phyloP scores from a whole-genome alignment of 2,888 invertebrate species.

The Drosophila dives region DNA sequence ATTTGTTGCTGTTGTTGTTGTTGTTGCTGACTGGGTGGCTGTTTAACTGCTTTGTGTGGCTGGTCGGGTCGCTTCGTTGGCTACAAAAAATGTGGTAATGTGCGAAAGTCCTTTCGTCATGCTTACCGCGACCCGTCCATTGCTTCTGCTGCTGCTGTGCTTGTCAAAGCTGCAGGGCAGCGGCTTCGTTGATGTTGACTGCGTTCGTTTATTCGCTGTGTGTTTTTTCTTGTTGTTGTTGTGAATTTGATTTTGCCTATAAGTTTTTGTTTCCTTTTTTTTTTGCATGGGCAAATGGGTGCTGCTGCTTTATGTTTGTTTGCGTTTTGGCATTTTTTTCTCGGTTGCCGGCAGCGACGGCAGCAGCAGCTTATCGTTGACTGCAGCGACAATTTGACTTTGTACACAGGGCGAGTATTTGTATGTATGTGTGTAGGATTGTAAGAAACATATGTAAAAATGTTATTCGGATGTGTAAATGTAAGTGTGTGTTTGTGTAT shows the following conservation, averaged over 20 bases:
- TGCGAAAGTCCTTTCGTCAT: constrained; percentile 83
- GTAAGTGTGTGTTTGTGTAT: background rate
- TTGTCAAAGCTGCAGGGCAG: constrained; percentile 61
- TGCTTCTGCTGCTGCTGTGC: constrained; percentile 38
- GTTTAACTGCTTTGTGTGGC: constrained; percentile 60
- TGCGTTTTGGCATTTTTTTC: constrained; percentile 51
- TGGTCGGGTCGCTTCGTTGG: constrained; percentile 61
- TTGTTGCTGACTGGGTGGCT: constrained; percentile 68
- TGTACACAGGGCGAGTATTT: constrained; percentile 38
- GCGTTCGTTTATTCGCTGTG: constrained; percentile 34
- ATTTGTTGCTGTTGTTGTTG: constrained; percentile 27
- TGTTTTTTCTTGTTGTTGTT: constrained; percentile 46
- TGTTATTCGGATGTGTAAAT: background rate
- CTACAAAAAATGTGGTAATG: constrained; percentile 79
- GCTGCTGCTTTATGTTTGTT: constrained; percentile 67
- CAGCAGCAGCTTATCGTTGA: constrained; percentile 11
- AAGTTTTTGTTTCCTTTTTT: constrained; percentile 36
- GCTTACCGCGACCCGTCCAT: constrained; percentile 50
- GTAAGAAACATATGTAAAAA: background rate
- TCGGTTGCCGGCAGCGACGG: constrained; percentile 59
- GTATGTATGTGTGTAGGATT: background rate
- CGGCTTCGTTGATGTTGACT: constrained; percentile 43
- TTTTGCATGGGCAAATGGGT: constrained; percentile 61
- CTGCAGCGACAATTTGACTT: constrained; percentile 56
- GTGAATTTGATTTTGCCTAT: constrained; percentile 76